A percentile compares a stretch with the other conserved stretches of the same genome.
These are phyloP conservation scores for Sericinus montela DNA, from an alignment of 2,888 invertebrate genomes.

Conservation along the genomic window DNA sequence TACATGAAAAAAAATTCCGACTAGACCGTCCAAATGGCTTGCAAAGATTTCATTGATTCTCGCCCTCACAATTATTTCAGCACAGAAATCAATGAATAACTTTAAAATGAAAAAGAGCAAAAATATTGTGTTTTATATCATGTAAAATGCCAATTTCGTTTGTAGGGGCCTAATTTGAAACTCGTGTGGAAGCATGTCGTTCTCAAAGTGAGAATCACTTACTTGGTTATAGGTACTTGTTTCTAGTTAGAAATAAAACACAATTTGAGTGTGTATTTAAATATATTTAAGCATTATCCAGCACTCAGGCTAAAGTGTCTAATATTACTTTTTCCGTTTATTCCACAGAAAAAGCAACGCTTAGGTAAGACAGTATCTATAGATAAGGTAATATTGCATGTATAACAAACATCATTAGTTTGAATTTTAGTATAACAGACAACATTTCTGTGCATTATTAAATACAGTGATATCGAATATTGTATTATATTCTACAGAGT, in stretches of 20 bases:
- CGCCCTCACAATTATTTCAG: no score
- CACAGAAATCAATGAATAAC: no score
- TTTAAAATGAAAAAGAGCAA: no score
- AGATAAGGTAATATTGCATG: conserved; percentile 18
- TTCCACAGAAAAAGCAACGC: conserved; percentile 56
- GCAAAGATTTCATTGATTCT: no score
- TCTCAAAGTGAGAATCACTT: no score
- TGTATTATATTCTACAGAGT: conserved; percentile 46
- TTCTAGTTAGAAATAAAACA: conserved; percentile 21
- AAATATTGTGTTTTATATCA: no score
- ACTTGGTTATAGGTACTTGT: no score
- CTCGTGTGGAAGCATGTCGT: no score
- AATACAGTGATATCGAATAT: conserved; percentile 37
- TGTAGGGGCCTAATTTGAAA: no score
- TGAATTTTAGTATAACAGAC: conserved; percentile 36
- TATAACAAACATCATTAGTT: conserved; percentile 21
- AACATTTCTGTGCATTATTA: conserved; percentile 28
- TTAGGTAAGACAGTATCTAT: conserved; percentile 33
- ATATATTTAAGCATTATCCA: conserved; percentile 43
- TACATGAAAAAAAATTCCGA: no score
- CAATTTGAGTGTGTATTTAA: conserved; percentile 26
- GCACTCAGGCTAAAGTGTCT: conserved; percentile 39
- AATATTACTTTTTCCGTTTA: conserved; percentile 34
- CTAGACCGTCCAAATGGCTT: no score
- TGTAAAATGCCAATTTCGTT: no score